Evolutionary conservation across 2,888 invertebrate species (phyloP).

Genomic region (Netelia virgata): DNA sequence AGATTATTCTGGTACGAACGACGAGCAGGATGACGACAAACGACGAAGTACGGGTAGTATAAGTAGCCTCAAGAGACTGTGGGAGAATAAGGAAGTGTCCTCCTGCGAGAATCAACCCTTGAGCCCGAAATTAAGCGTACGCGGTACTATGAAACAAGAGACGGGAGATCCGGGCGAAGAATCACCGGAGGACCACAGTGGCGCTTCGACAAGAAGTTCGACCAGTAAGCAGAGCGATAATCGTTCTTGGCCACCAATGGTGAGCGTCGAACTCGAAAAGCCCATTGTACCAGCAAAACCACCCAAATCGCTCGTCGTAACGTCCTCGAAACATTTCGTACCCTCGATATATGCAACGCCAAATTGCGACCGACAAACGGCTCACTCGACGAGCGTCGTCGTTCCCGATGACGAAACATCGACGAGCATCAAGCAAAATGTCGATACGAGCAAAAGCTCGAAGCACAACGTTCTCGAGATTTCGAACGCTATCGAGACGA

Average conservation of each 20-base stretch:
- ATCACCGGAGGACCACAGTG: slow-evolving; percentile 84
- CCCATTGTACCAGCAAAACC: slow-evolving; percentile 86
- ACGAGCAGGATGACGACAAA: slow-evolving; percentile 92
- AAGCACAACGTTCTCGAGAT: slow-evolving; percentile 88
- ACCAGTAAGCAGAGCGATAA: slow-evolving; percentile 84
- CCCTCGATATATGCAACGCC: slow-evolving; percentile 94
- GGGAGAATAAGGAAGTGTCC: slow-evolving; percentile 92
- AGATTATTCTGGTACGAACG: slow-evolving; percentile 71
- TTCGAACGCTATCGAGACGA: slow-evolving; percentile 89
- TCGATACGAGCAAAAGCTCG: slow-evolving; percentile 72
- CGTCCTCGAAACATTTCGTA: slow-evolving; percentile 85
- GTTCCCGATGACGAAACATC: slow-evolving; percentile 52
- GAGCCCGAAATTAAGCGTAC: slow-evolving; percentile 87
- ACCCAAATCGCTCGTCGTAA: slow-evolving; percentile 82
- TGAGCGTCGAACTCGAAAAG: slow-evolving; percentile 87
- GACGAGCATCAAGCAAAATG: slow-evolving; percentile 48
- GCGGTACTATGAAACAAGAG: slow-evolving; percentile 75
- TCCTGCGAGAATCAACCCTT: slow-evolving; percentile 86
- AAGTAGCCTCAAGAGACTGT: slow-evolving; percentile 95
- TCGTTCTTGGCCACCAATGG: slow-evolving; percentile 86
- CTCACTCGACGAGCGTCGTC: slow-evolving; percentile 1
- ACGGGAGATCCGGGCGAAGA: slow-evolving; percentile 79
- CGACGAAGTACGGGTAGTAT: slow-evolving; percentile 96
- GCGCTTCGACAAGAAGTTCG: slow-evolving; percentile 84
- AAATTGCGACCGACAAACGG: slow-evolving; percentile 78